phyloP scores from a whole-genome alignment of 2,113 vertebrate species.

The Sclerurus mexicanus region DNA sequence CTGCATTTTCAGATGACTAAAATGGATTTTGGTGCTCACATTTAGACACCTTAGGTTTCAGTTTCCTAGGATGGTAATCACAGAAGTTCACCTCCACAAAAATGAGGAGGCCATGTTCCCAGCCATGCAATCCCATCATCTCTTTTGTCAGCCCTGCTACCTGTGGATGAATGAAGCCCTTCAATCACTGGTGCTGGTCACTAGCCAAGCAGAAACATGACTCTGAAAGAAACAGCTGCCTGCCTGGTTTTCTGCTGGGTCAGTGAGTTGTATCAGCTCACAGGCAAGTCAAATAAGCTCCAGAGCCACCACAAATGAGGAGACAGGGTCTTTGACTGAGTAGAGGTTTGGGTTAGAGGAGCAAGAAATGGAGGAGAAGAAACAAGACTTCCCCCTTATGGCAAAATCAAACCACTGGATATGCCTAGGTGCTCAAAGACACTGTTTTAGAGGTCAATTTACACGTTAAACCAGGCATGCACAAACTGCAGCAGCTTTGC shows the following conservation, averaged over 20 bases:
- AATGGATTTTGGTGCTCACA: neutral
- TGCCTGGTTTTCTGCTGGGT: neutral
- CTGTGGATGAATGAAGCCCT: neutral
- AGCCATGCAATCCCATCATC: neutral
- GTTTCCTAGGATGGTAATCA: neutral
- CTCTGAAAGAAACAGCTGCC: neutral
- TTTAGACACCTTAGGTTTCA: neutral
- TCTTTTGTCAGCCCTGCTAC: neutral
- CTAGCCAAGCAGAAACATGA: neutral
- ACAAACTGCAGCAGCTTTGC: neutral
- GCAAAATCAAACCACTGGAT: neutral
- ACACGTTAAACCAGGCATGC: neutral
- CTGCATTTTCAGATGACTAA: neutral
- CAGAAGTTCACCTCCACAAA: neutral
- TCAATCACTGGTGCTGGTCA: neutral
- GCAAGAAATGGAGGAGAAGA: neutral
- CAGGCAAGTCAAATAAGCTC: neutral
- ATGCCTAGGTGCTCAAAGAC: neutral
- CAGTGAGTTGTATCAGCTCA: neutral
- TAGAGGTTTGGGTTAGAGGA: neutral
- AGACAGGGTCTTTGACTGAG: neutral
- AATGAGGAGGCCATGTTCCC: neutral
- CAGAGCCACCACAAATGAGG: neutral
- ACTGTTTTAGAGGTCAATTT: neutral
- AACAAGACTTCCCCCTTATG: constrained; percentile 52